These are phyloP conservation scores for Galaxias olidus DNA, from an alignment of 2,797 vertebrate species.

Conservation along the genomic window DNA sequence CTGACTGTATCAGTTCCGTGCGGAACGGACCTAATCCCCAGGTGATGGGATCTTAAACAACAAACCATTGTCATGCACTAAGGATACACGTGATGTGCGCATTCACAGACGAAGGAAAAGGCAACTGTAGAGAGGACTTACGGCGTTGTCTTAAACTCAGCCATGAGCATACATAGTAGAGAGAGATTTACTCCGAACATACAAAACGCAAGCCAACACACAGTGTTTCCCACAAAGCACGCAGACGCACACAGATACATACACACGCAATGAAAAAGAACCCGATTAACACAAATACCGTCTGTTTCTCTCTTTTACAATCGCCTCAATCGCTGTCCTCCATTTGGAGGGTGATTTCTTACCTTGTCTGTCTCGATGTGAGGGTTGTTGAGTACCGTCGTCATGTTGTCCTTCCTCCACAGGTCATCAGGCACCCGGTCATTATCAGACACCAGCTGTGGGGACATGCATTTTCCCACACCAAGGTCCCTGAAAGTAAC, in stretches of 20 bases:
- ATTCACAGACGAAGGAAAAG: constrained; percentile 16
- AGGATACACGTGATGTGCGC: constrained; percentile 35
- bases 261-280: not conserved
- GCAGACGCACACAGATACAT: constrained; percentile 6
- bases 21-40: constrained; percentile 48
- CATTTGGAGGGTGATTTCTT: constrained; percentile 37
- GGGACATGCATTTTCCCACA: constrained; percentile 69
- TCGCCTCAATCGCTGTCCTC: not conserved
- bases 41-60: constrained; percentile 53
- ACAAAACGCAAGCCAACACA: constrained; percentile 10
- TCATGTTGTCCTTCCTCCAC: constrained; percentile 73
- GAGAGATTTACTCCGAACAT: not conserved
- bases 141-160: not conserved
- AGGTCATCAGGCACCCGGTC: constrained; percentile 73
- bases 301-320: not conserved
- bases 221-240: constrained; percentile 21
- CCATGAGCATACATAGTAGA: constrained; percentile 41
- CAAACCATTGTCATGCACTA: constrained; percentile 16
- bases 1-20: constrained; percentile 39
- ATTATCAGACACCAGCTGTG: constrained; percentile 75
- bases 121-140: constrained; percentile 19
- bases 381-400: constrained; percentile 77
- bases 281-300: too few species aligned
- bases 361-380: constrained; percentile 83
- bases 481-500: constrained; percentile 80